phyloP scores from a whole-genome alignment of 2,888 invertebrate species.

The Thymelicus acteon region DNA sequence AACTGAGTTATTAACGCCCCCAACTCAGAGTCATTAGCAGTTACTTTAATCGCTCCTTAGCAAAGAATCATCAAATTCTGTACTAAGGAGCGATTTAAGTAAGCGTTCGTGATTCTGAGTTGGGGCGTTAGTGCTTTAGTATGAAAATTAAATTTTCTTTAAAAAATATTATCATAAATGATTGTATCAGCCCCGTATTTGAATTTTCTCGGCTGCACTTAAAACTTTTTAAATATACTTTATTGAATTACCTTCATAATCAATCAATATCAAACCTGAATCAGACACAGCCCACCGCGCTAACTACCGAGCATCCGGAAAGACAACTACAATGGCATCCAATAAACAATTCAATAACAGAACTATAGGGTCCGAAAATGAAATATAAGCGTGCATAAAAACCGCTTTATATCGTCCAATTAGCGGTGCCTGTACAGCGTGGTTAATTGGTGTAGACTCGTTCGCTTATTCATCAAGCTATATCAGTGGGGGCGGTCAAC shows the following conservation, averaged over 20 bases:
- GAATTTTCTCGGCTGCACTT: too few relatives aligned
- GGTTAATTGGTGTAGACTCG: constrained; percentile 60
- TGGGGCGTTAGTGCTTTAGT: too few relatives aligned
- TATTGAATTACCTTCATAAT: not conserved
- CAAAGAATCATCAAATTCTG: too few relatives aligned
- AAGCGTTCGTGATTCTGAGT: too few relatives aligned
- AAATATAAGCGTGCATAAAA: constrained; percentile 38
- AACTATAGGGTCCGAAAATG: constrained; percentile 13
- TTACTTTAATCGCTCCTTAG: too few relatives aligned
- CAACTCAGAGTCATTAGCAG: too few relatives aligned
- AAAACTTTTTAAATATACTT: too few relatives aligned
- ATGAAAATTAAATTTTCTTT: too few relatives aligned
- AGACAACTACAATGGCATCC: constrained; percentile 16
- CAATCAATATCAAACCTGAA: constrained; percentile 2
- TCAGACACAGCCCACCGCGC: not conserved
- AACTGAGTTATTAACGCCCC: too few relatives aligned
- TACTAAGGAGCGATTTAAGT: too few relatives aligned
- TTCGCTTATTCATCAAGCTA: constrained; percentile 60
- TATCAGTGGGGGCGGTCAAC: constrained; percentile 45
- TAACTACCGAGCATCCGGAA: constrained; percentile 4
- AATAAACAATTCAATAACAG: constrained; percentile 30
- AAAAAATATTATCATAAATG: too few relatives aligned
- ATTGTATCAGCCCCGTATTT: too few relatives aligned
- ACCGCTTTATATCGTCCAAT: constrained; percentile 52
- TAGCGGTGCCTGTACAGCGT: constrained; percentile 49